phyloP scores from a whole-genome alignment of 2,888 invertebrate species.

The Miltochrista miniata region DNA sequence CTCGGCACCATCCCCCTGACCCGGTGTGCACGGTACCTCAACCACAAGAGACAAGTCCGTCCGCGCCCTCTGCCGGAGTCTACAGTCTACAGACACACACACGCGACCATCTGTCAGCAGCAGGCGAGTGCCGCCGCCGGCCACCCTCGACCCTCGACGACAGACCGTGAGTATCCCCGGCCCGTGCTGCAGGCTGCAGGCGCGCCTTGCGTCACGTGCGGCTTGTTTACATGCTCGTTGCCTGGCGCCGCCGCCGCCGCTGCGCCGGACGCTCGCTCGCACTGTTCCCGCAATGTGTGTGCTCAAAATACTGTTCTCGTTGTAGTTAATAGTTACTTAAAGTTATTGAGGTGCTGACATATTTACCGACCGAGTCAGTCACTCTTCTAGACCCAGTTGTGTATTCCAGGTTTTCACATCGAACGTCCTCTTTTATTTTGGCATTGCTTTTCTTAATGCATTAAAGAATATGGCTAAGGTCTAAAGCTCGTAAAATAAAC shows the following conservation, averaged over 20 bases:
- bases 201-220: neutral
- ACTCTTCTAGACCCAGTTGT: no score
- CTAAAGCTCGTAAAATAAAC: no score
- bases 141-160: constrained; percentile 1
- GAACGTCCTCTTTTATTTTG: no score
- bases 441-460: no score
- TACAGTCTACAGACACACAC: neutral
- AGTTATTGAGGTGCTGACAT: no score
- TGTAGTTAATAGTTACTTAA: no score
- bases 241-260: constrained; percentile 19
- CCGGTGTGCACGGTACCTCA: neutral
- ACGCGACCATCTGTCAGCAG: constrained; percentile 1
- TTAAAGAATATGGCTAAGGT: no score
- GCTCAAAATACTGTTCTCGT: neutral
- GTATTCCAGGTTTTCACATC: no score
- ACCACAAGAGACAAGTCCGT: constrained; percentile 1
- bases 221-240: constrained; percentile 26
- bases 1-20: constrained; percentile 17
- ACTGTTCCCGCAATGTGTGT: neutral
- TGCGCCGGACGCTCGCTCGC: neutral
- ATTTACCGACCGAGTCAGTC: no score
- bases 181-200: neutral
- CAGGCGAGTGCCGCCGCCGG: constrained; percentile 1
- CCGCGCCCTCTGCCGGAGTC: neutral
- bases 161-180: constrained; percentile 30